phyloP scores from a whole-genome alignment of 2,888 invertebrate genomes.

The Oxyteleia sp. region DNA sequence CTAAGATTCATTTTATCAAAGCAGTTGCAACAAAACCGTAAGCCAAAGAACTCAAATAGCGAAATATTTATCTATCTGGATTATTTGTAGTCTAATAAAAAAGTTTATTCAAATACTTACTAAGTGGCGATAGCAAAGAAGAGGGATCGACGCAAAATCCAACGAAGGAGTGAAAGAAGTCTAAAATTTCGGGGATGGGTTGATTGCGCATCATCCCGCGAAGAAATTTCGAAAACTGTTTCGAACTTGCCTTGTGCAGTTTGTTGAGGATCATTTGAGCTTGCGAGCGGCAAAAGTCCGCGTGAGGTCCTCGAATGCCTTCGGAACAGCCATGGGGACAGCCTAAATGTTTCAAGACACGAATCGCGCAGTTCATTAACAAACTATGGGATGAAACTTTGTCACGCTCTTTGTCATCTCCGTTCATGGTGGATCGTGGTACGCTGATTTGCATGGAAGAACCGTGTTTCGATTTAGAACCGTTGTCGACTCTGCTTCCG shows the following conservation, averaged over 20 bases:
- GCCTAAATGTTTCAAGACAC: conserved; percentile 95
- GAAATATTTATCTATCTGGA: conserved; percentile 41
- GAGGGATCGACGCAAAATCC: conserved; percentile 98
- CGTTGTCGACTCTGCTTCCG: conserved; percentile 54
- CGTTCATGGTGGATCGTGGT: conserved; percentile 54
- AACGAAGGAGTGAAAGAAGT: conserved; percentile 97
- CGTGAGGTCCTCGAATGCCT: conserved; percentile 93
- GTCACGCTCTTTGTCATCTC: conserved; percentile 53
- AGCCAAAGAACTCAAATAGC: conserved; percentile 58
- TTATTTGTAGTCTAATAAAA: conserved; percentile 4
- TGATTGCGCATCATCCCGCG: conserved; percentile 93
- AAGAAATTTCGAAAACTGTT: conserved; percentile 91
- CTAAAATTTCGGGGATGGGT: conserved; percentile 94
- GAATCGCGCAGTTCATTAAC: conserved; percentile 91
- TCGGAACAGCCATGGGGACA: conserved; percentile 97
- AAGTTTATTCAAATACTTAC: conserved; percentile 89
- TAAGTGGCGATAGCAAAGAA: conserved; percentile 94
- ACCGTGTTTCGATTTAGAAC: conserved; percentile 58
- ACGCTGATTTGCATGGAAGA: conserved; percentile 64
- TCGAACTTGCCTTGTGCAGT: conserved; percentile 91
- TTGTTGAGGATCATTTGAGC: conserved; percentile 93
- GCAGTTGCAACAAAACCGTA: conserved; percentile 58
- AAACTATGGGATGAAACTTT: conserved; percentile 90
- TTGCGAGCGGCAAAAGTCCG: conserved; percentile 96
- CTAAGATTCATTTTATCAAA: conserved; percentile 17